Evolutionary conservation across 2,888 invertebrate genomes (phyloP), one percentile per base, ranked within the genome.

Genomic region (Hypomecis punctinalis): DNA sequence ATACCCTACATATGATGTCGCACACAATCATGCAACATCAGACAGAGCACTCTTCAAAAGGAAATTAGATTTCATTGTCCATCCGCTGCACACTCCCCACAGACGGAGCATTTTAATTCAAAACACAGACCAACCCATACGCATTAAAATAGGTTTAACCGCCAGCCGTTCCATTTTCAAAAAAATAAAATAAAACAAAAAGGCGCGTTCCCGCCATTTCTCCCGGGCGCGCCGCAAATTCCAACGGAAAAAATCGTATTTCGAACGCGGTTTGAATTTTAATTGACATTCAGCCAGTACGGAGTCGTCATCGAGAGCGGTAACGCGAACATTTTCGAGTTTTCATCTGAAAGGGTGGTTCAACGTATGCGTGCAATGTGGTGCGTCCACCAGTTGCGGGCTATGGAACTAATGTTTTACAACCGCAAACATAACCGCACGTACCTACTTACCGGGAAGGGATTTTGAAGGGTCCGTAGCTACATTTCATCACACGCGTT

Each of bases 191-290:
- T 86, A 90, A 91, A 90, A 91, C 88, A 90, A 90, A 90, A 89
- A 89, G 89, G 86, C 89, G 88, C 89, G 88, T 88, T 89, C 90
- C 86, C 86, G 90, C 90, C 89, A 90, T 91, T 90, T 89, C 91
- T 87, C 86, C 78, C 84, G 82, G 82, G 86, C 88, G 81, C 88
- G 86, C 91, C 91, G 85, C 91, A 91, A 91, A 93, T 93, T 91
- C 93, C 93, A 85, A 82, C 82, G 88, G 89, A 92, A 93, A 93
- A 93, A 93, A 93, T 93, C 93, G 93, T 91, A 91, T 92, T 93
- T 90, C 91, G 91, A 88, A 92, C 93, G 93, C 88, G 90, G 88
- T 91, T 91, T 93, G 93, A 93, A 93, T 93, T 93, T 93, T 93
- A 93, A 93, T 93, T 91, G 93, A 91, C 90, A 88, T 88, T 90